Base-by-base conservation (phyloP, 92 coral and sea anemone genomes). In the Scolanthus callimorphus region DNA sequence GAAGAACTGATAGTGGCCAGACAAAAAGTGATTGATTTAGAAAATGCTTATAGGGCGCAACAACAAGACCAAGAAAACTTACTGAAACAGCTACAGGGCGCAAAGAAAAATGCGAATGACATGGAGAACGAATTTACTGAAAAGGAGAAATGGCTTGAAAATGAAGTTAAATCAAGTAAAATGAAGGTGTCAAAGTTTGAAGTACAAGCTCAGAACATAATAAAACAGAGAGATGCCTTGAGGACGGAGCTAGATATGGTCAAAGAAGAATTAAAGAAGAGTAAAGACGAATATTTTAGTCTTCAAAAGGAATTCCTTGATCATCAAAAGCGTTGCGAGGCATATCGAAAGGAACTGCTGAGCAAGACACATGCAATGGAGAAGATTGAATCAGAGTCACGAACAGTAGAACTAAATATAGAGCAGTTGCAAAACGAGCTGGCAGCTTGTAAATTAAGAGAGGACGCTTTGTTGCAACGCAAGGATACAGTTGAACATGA, bases 271-370 rank as follows among this genome's bases (percentile, higher is more conserved):
- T 64, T 91, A 6, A 78, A 67, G 29, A 67, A 63, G 34, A 79
- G 81, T 39, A 87, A 91, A 58, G 86, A 83, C 24, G 95, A 87
- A 27, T 87, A 87, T 67, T 68, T 85, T 11, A 64, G 70, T 25
- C 59, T 91, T 25, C 97, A 91, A 79, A 76, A 78, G 49, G 97
- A 91, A 44, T 87, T 87, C 30, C 79, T 91, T 41, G 90, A 89
- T 30, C 97, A 91, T 70, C 97, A 91, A 65, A 89, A 91, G 65
- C 66, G 88, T 15, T 91, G 95, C 39, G 97, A 91, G 41, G 44
- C 72, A 9, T 91, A 86, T 56, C 85, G 97, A 17, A 88, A 77
- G 34, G 95, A 91, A 64, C 85, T 91, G 19, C 41, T 91, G 43
- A 49, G 86, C 15, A 91, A 86, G 67, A 77, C 88, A 10, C 84